Conservation (phyloP, 92 coral and sea anemone genomes). For the Bergia sp. region DNA sequence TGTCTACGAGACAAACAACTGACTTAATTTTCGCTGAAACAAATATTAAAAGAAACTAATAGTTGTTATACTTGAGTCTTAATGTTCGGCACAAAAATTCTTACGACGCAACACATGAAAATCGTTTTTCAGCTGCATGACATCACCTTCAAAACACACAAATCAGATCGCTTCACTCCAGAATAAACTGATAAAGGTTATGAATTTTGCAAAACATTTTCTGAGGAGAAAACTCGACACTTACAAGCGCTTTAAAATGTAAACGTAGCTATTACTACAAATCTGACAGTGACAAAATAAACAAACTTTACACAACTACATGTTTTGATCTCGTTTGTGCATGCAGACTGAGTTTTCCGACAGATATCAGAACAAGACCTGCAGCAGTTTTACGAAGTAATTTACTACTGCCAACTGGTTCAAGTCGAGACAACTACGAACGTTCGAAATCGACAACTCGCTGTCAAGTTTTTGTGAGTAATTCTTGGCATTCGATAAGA, state of each 20-base stretch:
- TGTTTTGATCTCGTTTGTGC: neutral
- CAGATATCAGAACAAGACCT: neutral
- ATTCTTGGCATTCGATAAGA: constrained; percentile 1
- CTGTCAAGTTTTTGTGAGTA: neutral
- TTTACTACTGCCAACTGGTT: constrained; percentile 11
- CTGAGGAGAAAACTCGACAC: neutral
- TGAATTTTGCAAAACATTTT: neutral
- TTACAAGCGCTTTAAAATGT: neutral
- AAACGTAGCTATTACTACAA: constrained; percentile 15
- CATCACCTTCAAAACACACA: neutral
- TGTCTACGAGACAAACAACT: neutral
- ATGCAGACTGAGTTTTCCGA: neutral
- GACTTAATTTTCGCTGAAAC: neutral
- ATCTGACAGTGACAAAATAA: neutral
- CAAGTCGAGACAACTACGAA: constrained; percentile 13
- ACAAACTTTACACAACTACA: neutral
- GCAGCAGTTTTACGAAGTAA: neutral
- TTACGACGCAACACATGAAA: neutral
- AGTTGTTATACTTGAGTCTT: neutral
- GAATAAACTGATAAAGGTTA: neutral
- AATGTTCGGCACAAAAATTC: too few species aligned
- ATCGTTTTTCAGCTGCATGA: neutral
- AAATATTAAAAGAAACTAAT: too few species aligned
- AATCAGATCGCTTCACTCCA: neutral
- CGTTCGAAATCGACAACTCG: constrained; percentile 2